A percentile compares a stretch with the other conserved stretches of the same genome.
phyloP scores from a whole-genome alignment of 1,140 invertebrate species.

The Lethrus apterus region DNA sequence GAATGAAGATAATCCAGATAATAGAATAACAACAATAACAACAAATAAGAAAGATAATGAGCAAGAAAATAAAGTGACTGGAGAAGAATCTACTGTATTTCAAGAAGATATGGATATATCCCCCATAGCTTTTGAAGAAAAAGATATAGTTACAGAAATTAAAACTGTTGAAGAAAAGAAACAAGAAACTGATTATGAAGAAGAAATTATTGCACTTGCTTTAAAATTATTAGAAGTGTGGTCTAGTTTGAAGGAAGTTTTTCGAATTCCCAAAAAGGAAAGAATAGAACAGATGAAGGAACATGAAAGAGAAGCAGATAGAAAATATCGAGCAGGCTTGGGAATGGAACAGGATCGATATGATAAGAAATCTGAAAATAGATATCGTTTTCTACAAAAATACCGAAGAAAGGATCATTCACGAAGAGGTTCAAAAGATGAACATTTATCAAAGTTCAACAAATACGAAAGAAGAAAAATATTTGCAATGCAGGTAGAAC shows the following conservation, averaged over 20 bases:
- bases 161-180: constrained; percentile 10
- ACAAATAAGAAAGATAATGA: constrained; percentile 11
- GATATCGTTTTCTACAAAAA: constrained; percentile 27
- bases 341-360: constrained; percentile 29
- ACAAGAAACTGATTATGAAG: constrained; percentile 28
- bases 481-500: constrained; percentile 69
- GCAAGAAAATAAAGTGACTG: constrained; percentile 10
- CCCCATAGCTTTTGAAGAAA: constrained; percentile 5
- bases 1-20: constrained; percentile 11
- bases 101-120: constrained; percentile 21
- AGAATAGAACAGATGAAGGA: constrained; percentile 88
- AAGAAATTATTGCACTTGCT: constrained; percentile 51
- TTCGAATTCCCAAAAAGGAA: constrained; percentile 92
- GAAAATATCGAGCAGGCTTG: constrained; percentile 40
- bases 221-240: constrained; percentile 63
- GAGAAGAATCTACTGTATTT: constrained; percentile 5
- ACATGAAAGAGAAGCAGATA: constrained; percentile 78
- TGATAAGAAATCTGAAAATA: constrained; percentile 36
- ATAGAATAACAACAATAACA: background rate
- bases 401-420: constrained; percentile 14
- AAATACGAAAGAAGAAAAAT: constrained; percentile 67
- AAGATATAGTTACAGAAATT: constrained; percentile 6
- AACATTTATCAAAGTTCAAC: constrained; percentile 40
- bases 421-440: background rate
- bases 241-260: constrained; percentile 77